These are phyloP conservation scores for Tetrax tetrax DNA, from an alignment of 2,113 vertebrate genomes.

Conservation along the genomic window DNA sequence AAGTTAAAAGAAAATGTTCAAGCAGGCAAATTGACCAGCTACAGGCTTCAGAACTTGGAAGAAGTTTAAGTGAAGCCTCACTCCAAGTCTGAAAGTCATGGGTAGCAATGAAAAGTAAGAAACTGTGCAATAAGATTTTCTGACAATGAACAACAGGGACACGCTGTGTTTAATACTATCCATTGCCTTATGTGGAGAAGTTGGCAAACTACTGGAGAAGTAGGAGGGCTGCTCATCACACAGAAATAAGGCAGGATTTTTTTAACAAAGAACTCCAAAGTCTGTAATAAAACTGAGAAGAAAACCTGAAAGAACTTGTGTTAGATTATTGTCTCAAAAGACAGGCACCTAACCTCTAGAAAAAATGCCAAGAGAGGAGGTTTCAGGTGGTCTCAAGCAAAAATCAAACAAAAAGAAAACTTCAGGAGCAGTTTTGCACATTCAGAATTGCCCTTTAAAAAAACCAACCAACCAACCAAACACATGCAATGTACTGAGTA, in stretches of 20 bases:
- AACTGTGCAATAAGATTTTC: neutral
- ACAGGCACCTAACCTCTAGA: neutral
- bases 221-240: neutral
- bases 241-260: neutral
- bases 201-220: neutral
- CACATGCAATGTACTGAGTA: neutral
- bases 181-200: neutral
- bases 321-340: neutral
- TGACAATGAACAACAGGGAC: neutral
- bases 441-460: neutral
- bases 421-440: neutral
- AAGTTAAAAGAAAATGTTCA: neutral
- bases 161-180: neutral
- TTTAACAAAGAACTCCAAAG: neutral
- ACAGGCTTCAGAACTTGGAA: neutral
- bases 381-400: neutral
- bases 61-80: neutral
- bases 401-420: neutral
- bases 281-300: neutral
- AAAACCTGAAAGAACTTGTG: neutral
- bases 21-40: neutral
- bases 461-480: neutral
- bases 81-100: neutral
- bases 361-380: neutral
- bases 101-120: neutral